These are phyloP conservation scores for Gymnothorax reevesii DNA, from an alignment of 2,797 vertebrate genomes.

Conservation along the genomic window DNA sequence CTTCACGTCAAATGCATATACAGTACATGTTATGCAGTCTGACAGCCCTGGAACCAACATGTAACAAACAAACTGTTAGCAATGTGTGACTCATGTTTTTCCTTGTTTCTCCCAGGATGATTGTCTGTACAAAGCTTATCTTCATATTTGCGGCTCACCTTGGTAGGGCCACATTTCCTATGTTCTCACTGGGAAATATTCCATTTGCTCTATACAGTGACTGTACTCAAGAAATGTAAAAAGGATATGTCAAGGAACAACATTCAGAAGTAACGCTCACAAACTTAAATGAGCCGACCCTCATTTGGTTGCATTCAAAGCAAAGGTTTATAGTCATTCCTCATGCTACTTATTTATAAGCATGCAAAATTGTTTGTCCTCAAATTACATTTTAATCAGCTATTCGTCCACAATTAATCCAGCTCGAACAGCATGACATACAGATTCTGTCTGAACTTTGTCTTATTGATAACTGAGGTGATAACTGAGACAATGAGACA, in stretches of 20 bases:
- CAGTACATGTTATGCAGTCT: neutral
- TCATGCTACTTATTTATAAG: too few relatives aligned
- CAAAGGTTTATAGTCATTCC: too few relatives aligned
- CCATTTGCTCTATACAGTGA: neutral
- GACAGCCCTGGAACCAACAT: neutral
- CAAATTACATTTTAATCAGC: too few relatives aligned
- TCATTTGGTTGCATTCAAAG: too few relatives aligned
- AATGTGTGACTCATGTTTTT: neutral
- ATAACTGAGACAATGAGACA: too few relatives aligned
- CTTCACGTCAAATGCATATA: neutral
- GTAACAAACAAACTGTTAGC: neutral
- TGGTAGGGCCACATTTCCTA: neutral
- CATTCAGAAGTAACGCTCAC: neutral
- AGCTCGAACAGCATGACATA: too few relatives aligned
- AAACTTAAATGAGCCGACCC: neutral
- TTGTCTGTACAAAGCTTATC: slow-evolving; percentile 11
- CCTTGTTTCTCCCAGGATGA: neutral
- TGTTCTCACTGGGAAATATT: neutral
- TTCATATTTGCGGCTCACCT: neutral
- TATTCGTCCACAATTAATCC: too few relatives aligned
- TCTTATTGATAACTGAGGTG: too few relatives aligned
- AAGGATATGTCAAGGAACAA: neutral
- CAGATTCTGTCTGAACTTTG: too few relatives aligned
- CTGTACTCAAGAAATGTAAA: neutral
- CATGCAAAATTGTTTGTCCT: too few relatives aligned